A percentile compares a stretch with the other conserved stretches of the same genome.
Evolutionary conservation across 2,888 invertebrate genomes (phyloP).

Genomic region (Tipula unca): DNA sequence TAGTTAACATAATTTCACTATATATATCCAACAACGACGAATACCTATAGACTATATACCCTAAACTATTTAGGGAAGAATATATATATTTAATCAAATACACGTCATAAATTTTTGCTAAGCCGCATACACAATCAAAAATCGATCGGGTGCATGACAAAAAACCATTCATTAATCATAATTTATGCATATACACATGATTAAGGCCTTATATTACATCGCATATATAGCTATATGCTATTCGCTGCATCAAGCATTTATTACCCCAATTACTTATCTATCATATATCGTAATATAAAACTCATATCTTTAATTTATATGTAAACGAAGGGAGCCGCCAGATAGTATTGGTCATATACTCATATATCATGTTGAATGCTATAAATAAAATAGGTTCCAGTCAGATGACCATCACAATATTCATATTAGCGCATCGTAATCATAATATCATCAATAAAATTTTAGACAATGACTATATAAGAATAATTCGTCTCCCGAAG

Average conservation of each 20-base stretch:
- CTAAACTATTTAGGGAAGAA: not conserved
- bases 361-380: not conserved
- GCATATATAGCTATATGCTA: not conserved
- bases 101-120: not conserved
- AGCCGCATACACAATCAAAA: not conserved
- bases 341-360: not conserved
- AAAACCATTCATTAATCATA: not conserved
- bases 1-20: too few species aligned
- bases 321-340: not conserved
- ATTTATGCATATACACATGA: not conserved
- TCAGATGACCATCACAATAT: not conserved
- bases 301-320: not conserved
- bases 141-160: not conserved
- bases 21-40: too few species aligned
- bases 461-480: not conserved
- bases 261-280: not conserved
- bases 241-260: not conserved
- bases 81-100: not conserved
- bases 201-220: not conserved
- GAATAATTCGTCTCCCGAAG: not conserved
- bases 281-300: not conserved
- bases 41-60: not conserved
- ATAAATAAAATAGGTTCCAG: not conserved
- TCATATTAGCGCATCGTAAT: not conserved
- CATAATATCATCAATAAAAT: not conserved